A percentile compares a stretch with the other conserved stretches of the same genome.
These are phyloP conservation scores for Acestrorhynchus altus DNA, from an alignment of 2,797 vertebrate genomes.

Conservation along the genomic window DNA sequence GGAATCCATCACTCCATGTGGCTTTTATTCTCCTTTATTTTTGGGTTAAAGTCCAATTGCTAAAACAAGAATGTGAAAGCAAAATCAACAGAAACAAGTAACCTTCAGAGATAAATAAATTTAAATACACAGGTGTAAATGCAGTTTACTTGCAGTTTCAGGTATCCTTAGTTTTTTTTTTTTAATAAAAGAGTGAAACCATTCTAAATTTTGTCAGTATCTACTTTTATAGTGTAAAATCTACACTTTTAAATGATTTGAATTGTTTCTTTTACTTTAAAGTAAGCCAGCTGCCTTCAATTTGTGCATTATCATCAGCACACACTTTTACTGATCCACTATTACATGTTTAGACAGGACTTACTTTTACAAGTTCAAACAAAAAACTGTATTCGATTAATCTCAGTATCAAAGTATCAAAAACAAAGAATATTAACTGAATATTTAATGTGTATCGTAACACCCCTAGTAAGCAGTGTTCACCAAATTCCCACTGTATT, in stretches of 20 bases:
- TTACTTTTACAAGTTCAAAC: too few species aligned
- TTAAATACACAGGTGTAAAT: not conserved
- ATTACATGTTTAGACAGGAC: too few species aligned
- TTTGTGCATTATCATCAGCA: too few species aligned
- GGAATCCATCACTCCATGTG: not conserved
- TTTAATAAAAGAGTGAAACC: not conserved
- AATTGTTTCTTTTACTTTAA: not conserved
- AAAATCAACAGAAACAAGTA: not conserved
- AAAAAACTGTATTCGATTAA: too few species aligned
- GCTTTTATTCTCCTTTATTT: not conserved
- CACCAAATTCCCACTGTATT: slow-evolving; percentile 33
- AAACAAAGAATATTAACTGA: not conserved
- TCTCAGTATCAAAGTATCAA: not conserved
- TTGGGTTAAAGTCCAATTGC: not conserved
- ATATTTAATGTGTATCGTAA: not conserved
- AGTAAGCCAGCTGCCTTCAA: not conserved
- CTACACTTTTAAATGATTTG: not conserved
- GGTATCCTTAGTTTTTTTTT: not conserved
- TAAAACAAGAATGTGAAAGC: not conserved
- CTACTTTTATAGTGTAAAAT: not conserved
- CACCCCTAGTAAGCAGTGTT: slow-evolving; percentile 12
- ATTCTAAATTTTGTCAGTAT: not conserved
- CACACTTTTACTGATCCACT: too few species aligned
- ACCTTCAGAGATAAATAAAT: too few species aligned
- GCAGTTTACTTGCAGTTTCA: not conserved